These are phyloP conservation scores for Hippopotamus amphibius DNA, from an alignment of 2,113 vertebrate genomes.

Conservation along the genomic window DNA sequence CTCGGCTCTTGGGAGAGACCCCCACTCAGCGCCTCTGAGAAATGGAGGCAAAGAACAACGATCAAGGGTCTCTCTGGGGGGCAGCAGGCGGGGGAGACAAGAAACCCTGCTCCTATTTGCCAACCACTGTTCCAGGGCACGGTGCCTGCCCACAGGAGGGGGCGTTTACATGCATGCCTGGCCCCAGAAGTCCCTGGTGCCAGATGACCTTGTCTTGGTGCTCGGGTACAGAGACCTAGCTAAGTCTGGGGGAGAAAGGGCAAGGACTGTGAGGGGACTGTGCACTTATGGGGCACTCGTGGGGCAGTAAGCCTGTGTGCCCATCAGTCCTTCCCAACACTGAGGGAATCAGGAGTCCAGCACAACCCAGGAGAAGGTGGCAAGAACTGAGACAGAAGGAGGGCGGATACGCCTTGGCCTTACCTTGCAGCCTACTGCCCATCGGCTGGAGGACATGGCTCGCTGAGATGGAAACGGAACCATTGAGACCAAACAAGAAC, in stretches of 20 bases:
- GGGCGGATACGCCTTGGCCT: conserved; percentile 90
- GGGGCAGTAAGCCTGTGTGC: conserved; percentile 26
- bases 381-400: conserved; percentile 89
- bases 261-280: not conserved
- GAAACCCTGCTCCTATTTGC: not conserved
- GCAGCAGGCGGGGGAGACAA: not conserved
- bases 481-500: conserved; percentile 88
- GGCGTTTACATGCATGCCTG: not conserved
- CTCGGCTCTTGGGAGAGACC: not conserved
- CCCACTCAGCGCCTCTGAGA: not conserved
- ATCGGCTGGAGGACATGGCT: conserved; percentile 95
- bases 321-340: conserved; percentile 79
- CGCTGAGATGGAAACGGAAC: conserved; percentile 96
- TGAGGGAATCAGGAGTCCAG: conserved; percentile 83
- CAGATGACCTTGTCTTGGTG: not conserved
- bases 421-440: conserved; percentile 98
- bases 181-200: not conserved
- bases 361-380: conserved; percentile 84
- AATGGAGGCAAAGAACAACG: not conserved
- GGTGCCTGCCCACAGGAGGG: not conserved
- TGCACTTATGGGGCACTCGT: not conserved
- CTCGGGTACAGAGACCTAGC: not conserved
- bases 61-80: not conserved
- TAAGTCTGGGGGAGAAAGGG: not conserved
- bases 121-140: not conserved